Conservation (phyloP, 2,113 vertebrate species). For the Ceyx margarethae region DNA sequence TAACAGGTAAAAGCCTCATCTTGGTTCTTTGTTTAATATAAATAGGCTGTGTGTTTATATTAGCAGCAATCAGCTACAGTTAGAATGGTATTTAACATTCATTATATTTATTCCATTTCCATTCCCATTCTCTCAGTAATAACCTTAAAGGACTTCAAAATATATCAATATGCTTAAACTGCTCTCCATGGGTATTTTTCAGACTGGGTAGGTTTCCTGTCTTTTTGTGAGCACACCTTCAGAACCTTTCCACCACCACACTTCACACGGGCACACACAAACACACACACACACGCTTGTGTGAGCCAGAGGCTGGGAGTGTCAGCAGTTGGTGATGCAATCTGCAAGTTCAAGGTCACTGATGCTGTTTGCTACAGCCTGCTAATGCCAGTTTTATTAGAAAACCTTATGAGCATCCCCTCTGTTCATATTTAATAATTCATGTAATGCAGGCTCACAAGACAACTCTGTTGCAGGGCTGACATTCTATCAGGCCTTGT, state of each 20-base stretch:
- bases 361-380: slow-evolving; percentile 23
- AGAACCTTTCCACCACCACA: not conserved
- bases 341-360: slow-evolving; percentile 68
- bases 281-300: not conserved
- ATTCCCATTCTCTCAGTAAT: not conserved
- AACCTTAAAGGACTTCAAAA: not conserved
- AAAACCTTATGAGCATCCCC: slow-evolving; percentile 74
- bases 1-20: not conserved
- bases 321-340: not conserved
- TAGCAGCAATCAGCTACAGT: not conserved
- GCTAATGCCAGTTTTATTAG: slow-evolving; percentile 75
- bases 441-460: slow-evolving; percentile 72
- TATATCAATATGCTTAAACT: not conserved
- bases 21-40: not conserved
- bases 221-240: not conserved
- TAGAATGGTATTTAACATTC: not conserved
- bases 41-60: not conserved
- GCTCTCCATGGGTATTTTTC: not conserved
- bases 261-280: not conserved
- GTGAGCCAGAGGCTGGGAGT: not conserved
- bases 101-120: not conserved
- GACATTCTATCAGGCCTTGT: slow-evolving; percentile 72
- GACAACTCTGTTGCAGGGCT: slow-evolving; percentile 67
- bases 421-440: slow-evolving; percentile 78
- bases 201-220: not conserved